Base-by-base conservation (phyloP, 2,113 vertebrate genomes). In the Aleadryas rufinucha region DNA sequence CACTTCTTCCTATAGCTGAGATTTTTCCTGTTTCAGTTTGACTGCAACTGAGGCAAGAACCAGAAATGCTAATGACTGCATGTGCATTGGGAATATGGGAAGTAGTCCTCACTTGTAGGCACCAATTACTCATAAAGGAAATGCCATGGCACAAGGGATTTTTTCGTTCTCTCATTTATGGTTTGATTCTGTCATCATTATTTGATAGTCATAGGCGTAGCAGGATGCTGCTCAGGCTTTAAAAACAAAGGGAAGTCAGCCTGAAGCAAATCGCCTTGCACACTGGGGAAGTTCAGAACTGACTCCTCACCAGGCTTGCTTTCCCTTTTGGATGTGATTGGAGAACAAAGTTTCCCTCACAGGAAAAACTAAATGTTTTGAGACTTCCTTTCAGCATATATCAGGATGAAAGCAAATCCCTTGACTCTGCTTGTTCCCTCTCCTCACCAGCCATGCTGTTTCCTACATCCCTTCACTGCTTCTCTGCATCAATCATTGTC, bases 151-250 rank as follows among this genome's bases (percentile, higher is more conserved):
- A 41, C 63, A 66, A 33, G 52, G 44, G 56, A 44, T 33, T 84
- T 75, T 54, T 69, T 71, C 2, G 0, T 80, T 88, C 80, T 83
- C 92, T 88, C 65, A 80, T 70, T 85, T 86, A 16, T n/a, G 35
- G 31, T 84, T 89, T 91, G 68, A 71, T 75, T 95, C 50, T 93
- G 52, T 89, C 80, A 90, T 78, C 52, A 28, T 84, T 91, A 81
- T 81, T 92, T 74, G 66, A 72, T 82, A 79, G 30, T 91, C 66
- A 69, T 4, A 78, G 56, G 49, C 14, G 0, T 71, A 86, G 59
- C 54, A 68, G 70, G 57, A 89, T 18, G 18, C 35, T 42, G 41
- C 35, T 72, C 54, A 37, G 54, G 30, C 54, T 90, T 87, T 61
- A 45, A 69, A 69, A 91, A 64, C 61, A 84, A 52, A 77, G 66